A percentile compares a stretch with the other conserved stretches of the same genome.
Evolutionary conservation across 30 jellyfish, hydroid and myxozoan species (phyloP).

Genomic region (Aurelia coerulea): DNA sequence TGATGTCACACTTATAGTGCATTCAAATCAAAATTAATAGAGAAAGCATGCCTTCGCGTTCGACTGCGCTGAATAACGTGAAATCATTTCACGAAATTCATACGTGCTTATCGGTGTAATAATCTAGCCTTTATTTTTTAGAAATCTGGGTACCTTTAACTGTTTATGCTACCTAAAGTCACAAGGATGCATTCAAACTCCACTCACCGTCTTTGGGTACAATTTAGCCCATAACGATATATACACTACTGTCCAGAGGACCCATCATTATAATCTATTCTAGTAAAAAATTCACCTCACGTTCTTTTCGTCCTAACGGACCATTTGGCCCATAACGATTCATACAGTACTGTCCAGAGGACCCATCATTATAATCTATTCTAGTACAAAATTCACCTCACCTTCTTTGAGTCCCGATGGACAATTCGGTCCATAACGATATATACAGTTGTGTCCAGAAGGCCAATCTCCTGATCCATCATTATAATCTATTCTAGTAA

Average conservation of each 20-base stretch:
- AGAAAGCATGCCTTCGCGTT: too few species aligned
- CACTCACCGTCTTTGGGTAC: constrained; percentile 78
- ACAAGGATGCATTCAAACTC: too few species aligned
- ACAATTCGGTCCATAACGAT: constrained; percentile 79
- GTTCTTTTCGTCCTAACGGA: constrained; percentile 84
- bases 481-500: constrained; percentile 66
- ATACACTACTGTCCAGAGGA: constrained; percentile 95
- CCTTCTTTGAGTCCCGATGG: constrained; percentile 91
- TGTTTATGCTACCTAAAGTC: too few species aligned
- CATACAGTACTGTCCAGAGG: constrained; percentile 91
- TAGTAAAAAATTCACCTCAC: constrained; percentile 88
- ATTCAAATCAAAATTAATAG: too few species aligned
- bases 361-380: constrained; percentile 73
- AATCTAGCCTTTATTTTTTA: too few species aligned
- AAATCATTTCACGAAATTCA: too few species aligned
- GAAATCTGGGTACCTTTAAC: too few species aligned
- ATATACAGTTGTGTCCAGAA: constrained; percentile 90
- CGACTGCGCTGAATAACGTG: too few species aligned
- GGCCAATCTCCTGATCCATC: constrained; percentile 88
- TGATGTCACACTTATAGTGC: too few species aligned
- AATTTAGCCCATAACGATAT: constrained; percentile 73
- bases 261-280: constrained; percentile 68
- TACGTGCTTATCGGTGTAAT: too few species aligned
- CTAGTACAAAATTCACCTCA: constrained; percentile 86
- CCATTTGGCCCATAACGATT: constrained; percentile 78